Percentiles rank a stretch among this genome's conserved stretches.
Conservation (phyloP, 2,797 vertebrate species). For the Acanthurus tractus region DNA sequence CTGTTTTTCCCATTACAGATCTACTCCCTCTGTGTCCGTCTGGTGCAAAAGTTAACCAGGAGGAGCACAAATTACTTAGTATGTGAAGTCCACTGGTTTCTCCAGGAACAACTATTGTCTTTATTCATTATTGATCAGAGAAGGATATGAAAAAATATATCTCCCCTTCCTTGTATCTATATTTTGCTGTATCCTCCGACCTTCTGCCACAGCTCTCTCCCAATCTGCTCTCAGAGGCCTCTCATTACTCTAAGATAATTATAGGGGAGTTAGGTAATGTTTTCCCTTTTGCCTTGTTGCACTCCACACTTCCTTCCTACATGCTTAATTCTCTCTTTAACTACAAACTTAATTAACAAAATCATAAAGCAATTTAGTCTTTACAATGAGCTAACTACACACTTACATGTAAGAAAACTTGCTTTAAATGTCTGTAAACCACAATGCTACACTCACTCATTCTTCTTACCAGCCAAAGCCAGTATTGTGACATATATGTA, state of each 20-base stretch:
- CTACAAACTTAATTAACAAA: slow-evolving; percentile 1
- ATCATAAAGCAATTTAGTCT: background rate
- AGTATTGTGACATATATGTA: background rate
- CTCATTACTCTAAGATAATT: background rate
- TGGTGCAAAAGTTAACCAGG: slow-evolving; percentile 26
- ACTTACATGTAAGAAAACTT: background rate
- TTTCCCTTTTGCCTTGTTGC: background rate
- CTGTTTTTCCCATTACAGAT: slow-evolving; percentile 48
- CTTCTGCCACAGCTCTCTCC: slow-evolving; percentile 13
- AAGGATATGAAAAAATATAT: slow-evolving; percentile 28
- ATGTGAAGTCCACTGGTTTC: slow-evolving; percentile 49
- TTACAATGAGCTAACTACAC: background rate
- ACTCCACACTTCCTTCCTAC: background rate
- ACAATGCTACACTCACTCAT: background rate
- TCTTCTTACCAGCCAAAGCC: background rate
- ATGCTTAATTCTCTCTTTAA: background rate
- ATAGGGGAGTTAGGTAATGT: background rate
- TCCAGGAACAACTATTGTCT: slow-evolving; percentile 50
- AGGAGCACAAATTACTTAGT: slow-evolving; percentile 31
- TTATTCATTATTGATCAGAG: slow-evolving; percentile 77
- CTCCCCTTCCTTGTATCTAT: slow-evolving; percentile 5
- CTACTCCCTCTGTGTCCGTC: slow-evolving; percentile 49
- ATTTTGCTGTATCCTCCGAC: slow-evolving; percentile 2
- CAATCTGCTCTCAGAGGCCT: slow-evolving; percentile 16
- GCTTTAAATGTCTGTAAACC: background rate